Evolutionary conservation across 2,113 vertebrate genomes (phyloP), one percentile per base, ranked within the genome.

Genomic region (Protobothrops mucrosquamatus): DNA sequence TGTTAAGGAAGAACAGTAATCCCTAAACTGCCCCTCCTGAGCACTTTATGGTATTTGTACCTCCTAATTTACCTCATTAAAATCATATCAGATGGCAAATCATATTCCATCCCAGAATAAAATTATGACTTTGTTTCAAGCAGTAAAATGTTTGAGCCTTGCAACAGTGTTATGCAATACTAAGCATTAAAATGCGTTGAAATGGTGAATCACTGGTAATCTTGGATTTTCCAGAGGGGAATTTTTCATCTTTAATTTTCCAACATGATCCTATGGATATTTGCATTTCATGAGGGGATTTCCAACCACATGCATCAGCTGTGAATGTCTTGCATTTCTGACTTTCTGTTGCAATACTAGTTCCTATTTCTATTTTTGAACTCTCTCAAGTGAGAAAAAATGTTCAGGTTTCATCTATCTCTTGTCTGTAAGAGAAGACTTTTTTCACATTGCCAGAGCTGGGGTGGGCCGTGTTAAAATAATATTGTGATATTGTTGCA

Each of bases 281-380:
- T 29, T 92, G 48, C 61, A 88, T 92, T 24, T 88, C 22, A 3
- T 43, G 46, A 51, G 52, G 43, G 86, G 48, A 57, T 34, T n/a
- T 8, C 51, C 64, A 52, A n/a, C 15, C 85, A 48, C 39, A 23
- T 46, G 24, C 39, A 51, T 85, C 54, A 85, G 26, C 3, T 34
- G 20, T 54, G 12, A 29, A 89, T 10, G 51, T 85, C 14, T 92
- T 52, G 57, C 20, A 54, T 55, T 88, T 43, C 8, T 85, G 20
- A 56, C 46, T 54, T 51, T 85, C 43, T 81, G 18, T 85, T 56
- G 43, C 54, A 85, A 34, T 8, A 39, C 29, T 51, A 22, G 54
- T 92, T 92, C 89, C 88, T 89, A 85, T 92, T 92, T 88, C 92
- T 89, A 89, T 64, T 89, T 85, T 69, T 92, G 46, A 18, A 46